A percentile compares a stretch with the other conserved stretches of the same genome.
These are phyloP conservation scores for Xanthia icteritia DNA, from an alignment of 2,888 invertebrate genomes.

Conservation along the genomic window DNA sequence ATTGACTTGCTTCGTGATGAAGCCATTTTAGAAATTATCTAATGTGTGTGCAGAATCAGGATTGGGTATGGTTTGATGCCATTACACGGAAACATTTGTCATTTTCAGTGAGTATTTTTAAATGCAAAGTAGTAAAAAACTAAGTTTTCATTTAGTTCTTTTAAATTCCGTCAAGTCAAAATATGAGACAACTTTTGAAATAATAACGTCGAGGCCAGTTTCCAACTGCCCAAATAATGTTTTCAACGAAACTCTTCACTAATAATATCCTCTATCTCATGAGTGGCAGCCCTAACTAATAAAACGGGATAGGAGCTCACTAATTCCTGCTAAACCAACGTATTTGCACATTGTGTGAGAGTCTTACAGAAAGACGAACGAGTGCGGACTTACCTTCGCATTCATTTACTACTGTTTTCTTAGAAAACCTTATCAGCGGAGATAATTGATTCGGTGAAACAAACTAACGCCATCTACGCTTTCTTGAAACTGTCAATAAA, in stretches of 20 bases:
- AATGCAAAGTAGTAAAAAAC: neutral
- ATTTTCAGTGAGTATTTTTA: neutral
- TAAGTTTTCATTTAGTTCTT: neutral
- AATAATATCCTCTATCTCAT: neutral
- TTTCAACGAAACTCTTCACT: neutral
- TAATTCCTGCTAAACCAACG: slow-evolving; percentile 62
- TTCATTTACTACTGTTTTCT: slow-evolving; percentile 45
- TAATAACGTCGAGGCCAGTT: neutral
- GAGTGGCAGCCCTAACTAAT: slow-evolving; percentile 52
- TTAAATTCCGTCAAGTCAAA: neutral
- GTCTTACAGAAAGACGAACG: slow-evolving; percentile 48
- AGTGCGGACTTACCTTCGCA: slow-evolving; percentile 48
- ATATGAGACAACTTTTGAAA: neutral
- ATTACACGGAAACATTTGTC: neutral
- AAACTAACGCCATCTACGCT: neutral
- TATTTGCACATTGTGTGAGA: slow-evolving; percentile 62
- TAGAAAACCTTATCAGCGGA: slow-evolving; percentile 49
- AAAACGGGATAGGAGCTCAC: slow-evolving; percentile 59
- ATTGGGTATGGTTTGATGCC: neutral
- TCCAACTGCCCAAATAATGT: neutral
- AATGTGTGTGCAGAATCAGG: neutral
- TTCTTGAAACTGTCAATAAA: neutral
- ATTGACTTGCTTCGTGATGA: neutral
- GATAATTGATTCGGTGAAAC: slow-evolving; percentile 51
- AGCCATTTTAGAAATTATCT: neutral